Conservation (phyloP, 2,888 invertebrate genomes). For the Ormyrus nitidulus region DNA sequence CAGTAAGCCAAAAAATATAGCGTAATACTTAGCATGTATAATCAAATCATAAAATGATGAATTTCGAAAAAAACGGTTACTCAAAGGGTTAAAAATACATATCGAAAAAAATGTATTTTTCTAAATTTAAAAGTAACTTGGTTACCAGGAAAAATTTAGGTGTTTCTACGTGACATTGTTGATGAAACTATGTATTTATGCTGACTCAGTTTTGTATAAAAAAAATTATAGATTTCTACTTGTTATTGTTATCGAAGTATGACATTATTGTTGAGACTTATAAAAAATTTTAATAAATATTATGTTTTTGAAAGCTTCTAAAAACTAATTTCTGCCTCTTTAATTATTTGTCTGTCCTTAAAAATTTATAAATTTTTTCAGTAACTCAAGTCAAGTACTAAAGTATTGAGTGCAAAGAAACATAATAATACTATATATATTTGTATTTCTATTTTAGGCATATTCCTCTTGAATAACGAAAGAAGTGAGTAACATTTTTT, state of each 20-base stretch:
- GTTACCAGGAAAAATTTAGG: constrained; percentile 13
- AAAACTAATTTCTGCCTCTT: constrained; percentile 6
- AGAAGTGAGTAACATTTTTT: too few relatives aligned
- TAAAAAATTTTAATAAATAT: constrained; percentile 55
- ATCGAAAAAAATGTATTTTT: constrained; percentile 39
- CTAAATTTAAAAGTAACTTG: constrained; percentile 31
- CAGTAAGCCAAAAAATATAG: too few relatives aligned
- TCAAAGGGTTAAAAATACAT: constrained; percentile 35
- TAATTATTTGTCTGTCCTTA: too few relatives aligned
- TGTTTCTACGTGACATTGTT: constrained; percentile 4
- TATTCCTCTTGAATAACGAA: too few relatives aligned
- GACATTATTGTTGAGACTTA: constrained; percentile 51
- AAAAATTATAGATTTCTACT: constrained; percentile 55
- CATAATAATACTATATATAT: too few relatives aligned
- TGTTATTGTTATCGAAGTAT: constrained; percentile 50
- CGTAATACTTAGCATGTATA: too few relatives aligned
- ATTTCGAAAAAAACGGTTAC: not conserved
- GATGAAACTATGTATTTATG: constrained; percentile 42
- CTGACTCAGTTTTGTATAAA: constrained; percentile 57
- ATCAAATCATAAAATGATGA: too few relatives aligned
- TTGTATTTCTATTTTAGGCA: too few relatives aligned
- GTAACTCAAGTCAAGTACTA: too few relatives aligned
- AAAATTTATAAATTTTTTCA: too few relatives aligned
- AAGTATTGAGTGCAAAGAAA: too few relatives aligned
- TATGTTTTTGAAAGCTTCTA: constrained; percentile 48